A percentile compares a stretch with the other conserved stretches of the same genome.
Conservation (phyloP, 2,797 vertebrate genomes). For the Pantherophis vulpinus region DNA sequence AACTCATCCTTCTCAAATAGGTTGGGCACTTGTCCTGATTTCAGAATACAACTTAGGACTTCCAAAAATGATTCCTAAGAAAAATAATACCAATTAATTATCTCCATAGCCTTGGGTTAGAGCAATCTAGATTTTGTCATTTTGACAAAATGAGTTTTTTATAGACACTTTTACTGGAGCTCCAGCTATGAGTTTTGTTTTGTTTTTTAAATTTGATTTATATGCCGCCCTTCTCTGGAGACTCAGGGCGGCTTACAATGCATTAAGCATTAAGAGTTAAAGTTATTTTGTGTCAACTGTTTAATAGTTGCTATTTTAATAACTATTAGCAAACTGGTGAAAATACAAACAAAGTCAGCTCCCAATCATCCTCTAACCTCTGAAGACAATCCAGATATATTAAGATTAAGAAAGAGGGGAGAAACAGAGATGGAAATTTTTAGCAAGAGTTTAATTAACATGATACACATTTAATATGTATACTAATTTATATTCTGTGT, state of each 20-base stretch:
- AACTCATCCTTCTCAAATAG: constrained; percentile 66
- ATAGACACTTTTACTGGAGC: not conserved
- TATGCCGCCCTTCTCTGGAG: too few relatives aligned
- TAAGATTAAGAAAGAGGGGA: not conserved
- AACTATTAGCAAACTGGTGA: not conserved
- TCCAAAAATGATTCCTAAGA: constrained; percentile 61
- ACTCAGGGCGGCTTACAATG: too few relatives aligned
- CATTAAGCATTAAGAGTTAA: not conserved
- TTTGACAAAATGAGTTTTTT: not conserved
- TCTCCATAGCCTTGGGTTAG: not conserved
- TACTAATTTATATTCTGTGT: not conserved
- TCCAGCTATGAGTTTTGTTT: not conserved
- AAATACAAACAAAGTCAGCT: not conserved
- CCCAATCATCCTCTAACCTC: not conserved
- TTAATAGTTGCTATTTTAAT: not conserved
- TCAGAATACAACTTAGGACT: constrained; percentile 61
- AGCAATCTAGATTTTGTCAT: not conserved
- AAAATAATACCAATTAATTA: constrained; percentile 18
- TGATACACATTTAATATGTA: not conserved
- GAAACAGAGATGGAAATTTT: not conserved
- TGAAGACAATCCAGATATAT: not conserved
- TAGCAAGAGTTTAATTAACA: not conserved
- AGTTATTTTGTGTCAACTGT: not conserved
- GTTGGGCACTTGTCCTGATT: constrained; percentile 52
- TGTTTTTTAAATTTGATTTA: too few relatives aligned